Evolutionary conservation across 2,113 vertebrate species (phyloP).

Genomic region (Tachysurus vachellii): DNA sequence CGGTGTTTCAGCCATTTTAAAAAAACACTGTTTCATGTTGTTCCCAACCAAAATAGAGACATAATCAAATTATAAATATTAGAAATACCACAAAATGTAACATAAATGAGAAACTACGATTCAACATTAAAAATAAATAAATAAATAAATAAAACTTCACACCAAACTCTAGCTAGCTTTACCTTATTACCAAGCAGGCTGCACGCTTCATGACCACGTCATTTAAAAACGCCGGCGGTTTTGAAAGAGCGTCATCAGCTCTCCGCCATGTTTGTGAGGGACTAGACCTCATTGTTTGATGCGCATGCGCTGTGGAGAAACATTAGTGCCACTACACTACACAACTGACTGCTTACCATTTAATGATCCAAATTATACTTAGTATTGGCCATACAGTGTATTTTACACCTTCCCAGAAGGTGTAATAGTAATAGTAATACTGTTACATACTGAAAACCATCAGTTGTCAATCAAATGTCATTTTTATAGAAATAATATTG

Average conservation of each 20-base stretch:
- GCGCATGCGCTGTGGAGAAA: background rate
- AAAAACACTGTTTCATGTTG: too few relatives aligned
- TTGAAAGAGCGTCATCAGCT: background rate
- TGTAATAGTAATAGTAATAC: background rate
- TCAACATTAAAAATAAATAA: background rate
- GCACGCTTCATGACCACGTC: conserved; percentile 22
- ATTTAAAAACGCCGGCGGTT: conserved; percentile 27
- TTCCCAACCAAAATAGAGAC: background rate
- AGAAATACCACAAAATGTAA: background rate
- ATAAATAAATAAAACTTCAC: background rate
- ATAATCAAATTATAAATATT: background rate
- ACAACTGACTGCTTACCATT: background rate
- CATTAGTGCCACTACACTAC: background rate
- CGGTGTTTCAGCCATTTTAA: background rate
- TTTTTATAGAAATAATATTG: too few relatives aligned
- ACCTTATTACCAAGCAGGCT: conserved; percentile 10
- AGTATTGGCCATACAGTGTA: too few relatives aligned
- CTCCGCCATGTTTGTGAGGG: conserved; percentile 42
- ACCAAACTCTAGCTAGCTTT: conserved; percentile 16
- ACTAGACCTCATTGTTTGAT: background rate
- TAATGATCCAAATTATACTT: background rate
- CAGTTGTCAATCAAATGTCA: too few relatives aligned
- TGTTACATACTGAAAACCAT: too few relatives aligned
- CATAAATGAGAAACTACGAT: background rate
- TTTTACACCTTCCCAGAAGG: background rate